Base-by-base conservation (phyloP, 2,113 vertebrate genomes). In the Dicentrarchus labrax region DNA sequence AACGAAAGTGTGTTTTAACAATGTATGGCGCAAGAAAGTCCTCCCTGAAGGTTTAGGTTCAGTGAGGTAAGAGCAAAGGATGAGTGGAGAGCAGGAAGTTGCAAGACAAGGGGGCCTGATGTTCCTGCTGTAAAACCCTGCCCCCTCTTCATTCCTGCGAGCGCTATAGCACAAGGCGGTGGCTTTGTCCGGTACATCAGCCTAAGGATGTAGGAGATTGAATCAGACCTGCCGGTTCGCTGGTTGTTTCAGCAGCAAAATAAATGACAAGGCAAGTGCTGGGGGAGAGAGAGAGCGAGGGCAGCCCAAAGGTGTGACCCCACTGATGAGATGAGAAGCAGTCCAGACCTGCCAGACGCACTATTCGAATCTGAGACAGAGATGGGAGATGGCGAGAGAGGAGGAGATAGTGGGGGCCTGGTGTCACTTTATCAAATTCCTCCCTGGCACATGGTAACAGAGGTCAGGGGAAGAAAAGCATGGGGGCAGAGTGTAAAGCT, bases 341-440 rank as follows among this genome's bases (percentile, higher is more conserved):
- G 90, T 72, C 83, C 89, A 88, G 83, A 90, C 88, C 85, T 88
- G 86, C 89, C 87, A 92, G 84, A 83, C 65, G 54, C 85, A 92
- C 89, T 88, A 93, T 91, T 89, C 92, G 88, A 92, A 84, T 86
- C 84, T 51, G 73, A 87, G 91, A 90, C 81, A 82, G 82, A 76
- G 83, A 87, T 80, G 76, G 82, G 79, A 90, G 85, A 87, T 84
- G 65, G 68, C 79, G 78, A 87, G 75, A 59, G 77, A 78, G 77
- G 56, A 65, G 51, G 76, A 87, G 90, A 88, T 71, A 88, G 88
- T 21, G 88, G 72, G 82, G 83, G 74, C 81, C 73, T 21, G 24
- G 78, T 93, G 94, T 93, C 94, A 95, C 94, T 94, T 94, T 93
- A 95, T 95, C 93, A 93, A 94, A 95, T 95, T 95, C 94, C 90